Evolutionary conservation across 2,113 vertebrate genomes (phyloP), one percentile per base, ranked within the genome.

Genomic region (Gobiocypris rarus): DNA sequence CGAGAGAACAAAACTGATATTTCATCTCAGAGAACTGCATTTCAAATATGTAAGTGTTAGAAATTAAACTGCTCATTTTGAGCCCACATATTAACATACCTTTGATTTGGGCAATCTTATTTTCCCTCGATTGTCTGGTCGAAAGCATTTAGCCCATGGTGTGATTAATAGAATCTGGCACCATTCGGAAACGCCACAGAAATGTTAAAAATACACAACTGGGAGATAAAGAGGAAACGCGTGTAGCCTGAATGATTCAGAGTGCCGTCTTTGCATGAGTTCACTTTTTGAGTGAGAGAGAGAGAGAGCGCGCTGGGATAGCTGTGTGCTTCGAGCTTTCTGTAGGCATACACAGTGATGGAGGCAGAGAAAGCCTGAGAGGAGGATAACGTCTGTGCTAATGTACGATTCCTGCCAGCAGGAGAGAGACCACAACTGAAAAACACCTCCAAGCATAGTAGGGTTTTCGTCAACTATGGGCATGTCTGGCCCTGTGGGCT

Each of bases 241-340:
- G 84, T 91, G 92, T 90, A 89, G 90, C 87, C 88, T 91, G 89
- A 94, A 92, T 92, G 92, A 91, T 93, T 92, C 90, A 93, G 89
- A 86, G 86, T 89, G 45, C 84, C 89, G 87, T 88, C 89, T 93
- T 92, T 91, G 89, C 86, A 82, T 91, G 88, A 86, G 83, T 88
- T 89, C 86, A 84, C 86, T 88, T 86, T 82, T 86, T 78, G 50
- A 78, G 69, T 14, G 17, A 81, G 28, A 48, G 11, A 34, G 38
- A 63, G 43, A 31, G 76, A 19, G 56, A 77, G 86, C 52, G 34
- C 4, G 15, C 61, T 41, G 31, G 77, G 65, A 84, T 83, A 83
- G 83, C 83, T 85, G 70, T 52, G 74, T 74, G 88, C 89, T 89
- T 59, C 3, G 86, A 90, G 89, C 88, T 90, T 85, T 88, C 85